phyloP scores from a whole-genome alignment of 2,888 invertebrate species.

The Glaucopsyche alexis region DNA sequence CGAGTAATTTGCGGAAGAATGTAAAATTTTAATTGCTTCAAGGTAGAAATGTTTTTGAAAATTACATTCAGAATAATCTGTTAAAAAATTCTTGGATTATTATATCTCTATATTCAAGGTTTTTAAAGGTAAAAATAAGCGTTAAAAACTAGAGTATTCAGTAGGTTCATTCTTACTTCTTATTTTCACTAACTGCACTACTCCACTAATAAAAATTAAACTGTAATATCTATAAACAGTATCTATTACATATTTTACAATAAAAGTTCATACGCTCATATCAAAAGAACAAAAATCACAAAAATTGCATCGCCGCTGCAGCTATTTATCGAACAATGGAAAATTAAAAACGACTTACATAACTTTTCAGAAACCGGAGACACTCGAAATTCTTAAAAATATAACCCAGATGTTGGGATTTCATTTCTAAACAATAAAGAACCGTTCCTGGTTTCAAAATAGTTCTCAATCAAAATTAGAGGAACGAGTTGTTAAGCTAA shows the following conservation, averaged over 20 bases:
- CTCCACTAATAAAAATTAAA: too few species aligned
- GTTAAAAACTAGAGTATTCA: too few species aligned
- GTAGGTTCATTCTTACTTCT: too few species aligned
- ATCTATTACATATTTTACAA: neutral
- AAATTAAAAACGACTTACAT: conserved; percentile 25
- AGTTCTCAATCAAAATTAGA: conserved; percentile 67
- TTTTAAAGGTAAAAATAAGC: too few species aligned
- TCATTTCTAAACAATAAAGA: conserved; percentile 51
- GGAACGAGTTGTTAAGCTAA: conserved; percentile 63
- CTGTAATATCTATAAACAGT: too few species aligned
- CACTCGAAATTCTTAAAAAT: conserved; percentile 38
- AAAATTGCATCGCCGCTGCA: neutral
- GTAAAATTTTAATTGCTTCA: conserved; percentile 1
- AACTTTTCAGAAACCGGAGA: conserved; percentile 8
- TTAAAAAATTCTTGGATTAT: neutral
- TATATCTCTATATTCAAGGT: neutral
- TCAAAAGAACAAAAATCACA: neutral
- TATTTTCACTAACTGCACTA: too few species aligned
- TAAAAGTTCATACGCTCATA: neutral
- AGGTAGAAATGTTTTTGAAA: neutral
- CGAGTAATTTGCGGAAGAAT: neutral
- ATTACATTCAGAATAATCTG: neutral
- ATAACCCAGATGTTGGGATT: conserved; percentile 54
- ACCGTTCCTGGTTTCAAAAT: conserved; percentile 62
- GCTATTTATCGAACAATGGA: neutral